Base-by-base conservation (phyloP, 35 echinoderm and acorn worm species). In the Hemicentrotus pulcherrimus region DNA sequence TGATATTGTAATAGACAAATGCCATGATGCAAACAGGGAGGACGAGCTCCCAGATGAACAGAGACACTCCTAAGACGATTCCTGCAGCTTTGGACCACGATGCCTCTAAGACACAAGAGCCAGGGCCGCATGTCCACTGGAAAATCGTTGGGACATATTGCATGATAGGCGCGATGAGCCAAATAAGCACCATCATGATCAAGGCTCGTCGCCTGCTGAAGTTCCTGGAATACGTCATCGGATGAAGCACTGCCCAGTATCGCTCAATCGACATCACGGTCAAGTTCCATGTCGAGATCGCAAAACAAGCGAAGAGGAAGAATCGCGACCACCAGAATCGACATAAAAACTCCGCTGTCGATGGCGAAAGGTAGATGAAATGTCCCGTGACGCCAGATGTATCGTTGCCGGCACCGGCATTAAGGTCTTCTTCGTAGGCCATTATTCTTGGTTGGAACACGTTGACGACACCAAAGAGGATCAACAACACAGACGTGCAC, bases 311-410 rank as follows among this genome's bases (percentile, higher is more conserved):
- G 47, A 97, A 98, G 16, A 98, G 46, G 28, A 98, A 94, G 86
- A 96, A 98, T 24, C 96, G 46, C 35, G 97, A 94, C 96, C 95
- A 97, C 97, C 97, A 98, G 55, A 98, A 96, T 50, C 97, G 97
- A 86, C 97, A 98, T 22, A 98, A 50, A 31, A 97, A 96, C 65
- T 97, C 97, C 3, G 95, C 96, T 5, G 58, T 32, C 48, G 91
- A 47, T 28, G 48, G 46, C 16, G 91, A 93, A 47, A 93, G 16
- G 48, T 93, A 31, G 16, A 47, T 50, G n/a, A 93, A 93, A 58
- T 93, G 91, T 11, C 91, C 91, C 45, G 91, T 46, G 32, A 47
- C 13, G 32, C 46, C 12, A 14, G 46, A 48, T 11, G 91, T 58
- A 9, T 14, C 10, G 46, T 11, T 48, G 30, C 46, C 46, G 7